These are phyloP conservation scores for Zaprionus lachaisei DNA, from an alignment of 1,140 invertebrate genomes.

Conservation along the genomic window DNA sequence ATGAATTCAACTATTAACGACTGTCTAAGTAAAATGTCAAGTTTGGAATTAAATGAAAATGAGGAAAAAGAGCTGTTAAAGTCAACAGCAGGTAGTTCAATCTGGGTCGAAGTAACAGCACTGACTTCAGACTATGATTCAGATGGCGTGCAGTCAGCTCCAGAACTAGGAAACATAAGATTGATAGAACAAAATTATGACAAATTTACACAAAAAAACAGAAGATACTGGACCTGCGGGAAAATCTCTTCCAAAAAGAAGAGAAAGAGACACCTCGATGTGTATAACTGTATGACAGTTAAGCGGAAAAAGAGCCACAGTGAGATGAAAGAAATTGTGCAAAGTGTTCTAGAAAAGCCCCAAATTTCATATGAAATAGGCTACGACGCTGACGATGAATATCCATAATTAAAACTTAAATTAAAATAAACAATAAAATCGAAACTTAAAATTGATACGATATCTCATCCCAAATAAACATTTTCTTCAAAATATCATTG, in stretches of 20 bases:
- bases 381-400: slow-evolving; percentile 33
- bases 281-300: background rate
- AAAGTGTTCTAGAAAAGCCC: background rate
- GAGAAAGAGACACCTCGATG: slow-evolving; percentile 1
- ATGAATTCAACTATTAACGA: slow-evolving; percentile 2
- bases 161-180: background rate
- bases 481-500: no score
- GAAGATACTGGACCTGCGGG: background rate
- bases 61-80: no score
- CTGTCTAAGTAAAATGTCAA: slow-evolving; percentile 5
- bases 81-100: background rate
- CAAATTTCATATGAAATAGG: background rate
- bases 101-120: background rate
- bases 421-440: no score
- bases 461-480: no score
- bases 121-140: background rate
- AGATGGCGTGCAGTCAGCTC: slow-evolving; percentile 16
- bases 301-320: background rate
- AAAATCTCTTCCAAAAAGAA: background rate
- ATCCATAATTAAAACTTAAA: background rate
- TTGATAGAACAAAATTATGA: background rate
- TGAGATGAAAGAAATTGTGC: background rate
- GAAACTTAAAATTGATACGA: no score
- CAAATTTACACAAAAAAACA: background rate
- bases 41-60: background rate